Percentiles rank a stretch among this genome's conserved stretches.
Evolutionary conservation across 1,140 invertebrate species (phyloP).

Genomic region (Drosophila mauritiana): DNA sequence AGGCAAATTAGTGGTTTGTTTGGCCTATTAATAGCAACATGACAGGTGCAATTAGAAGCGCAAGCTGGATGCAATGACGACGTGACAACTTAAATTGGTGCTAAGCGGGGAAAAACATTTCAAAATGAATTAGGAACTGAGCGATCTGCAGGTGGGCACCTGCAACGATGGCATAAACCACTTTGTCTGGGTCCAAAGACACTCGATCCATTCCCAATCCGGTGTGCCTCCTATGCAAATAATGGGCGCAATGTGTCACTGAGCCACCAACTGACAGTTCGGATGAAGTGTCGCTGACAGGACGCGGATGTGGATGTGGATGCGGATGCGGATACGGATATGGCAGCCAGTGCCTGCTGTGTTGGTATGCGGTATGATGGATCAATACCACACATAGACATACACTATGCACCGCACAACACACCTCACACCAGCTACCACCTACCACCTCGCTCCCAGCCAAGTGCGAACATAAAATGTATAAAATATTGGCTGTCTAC

Average conservation of each 20-base stretch:
- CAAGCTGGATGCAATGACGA: not conserved
- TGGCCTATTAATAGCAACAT: not conserved
- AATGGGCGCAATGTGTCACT: slow-evolving; percentile 77
- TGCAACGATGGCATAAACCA: slow-evolving; percentile 66
- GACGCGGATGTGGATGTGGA: slow-evolving; percentile 29
- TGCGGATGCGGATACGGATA: slow-evolving; percentile 10
- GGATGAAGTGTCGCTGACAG: slow-evolving; percentile 66
- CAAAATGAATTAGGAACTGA: too few relatives aligned
- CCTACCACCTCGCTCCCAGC: slow-evolving; percentile 1
- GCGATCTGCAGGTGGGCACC: slow-evolving; percentile 10
- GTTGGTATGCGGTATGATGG: slow-evolving; percentile 19
- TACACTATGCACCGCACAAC: not conserved
- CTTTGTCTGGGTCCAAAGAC: slow-evolving; percentile 43
- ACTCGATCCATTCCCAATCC: slow-evolving; percentile 7
- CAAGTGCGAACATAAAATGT: slow-evolving; percentile 61
- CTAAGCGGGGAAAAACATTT: not conserved
- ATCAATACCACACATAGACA: slow-evolving; percentile 20
- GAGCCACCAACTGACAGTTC: slow-evolving; percentile 63
- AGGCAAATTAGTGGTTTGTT: too few relatives aligned
- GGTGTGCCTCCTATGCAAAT: slow-evolving; percentile 63
- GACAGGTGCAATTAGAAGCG: not conserved
- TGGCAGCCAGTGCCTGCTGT: slow-evolving; percentile 6
- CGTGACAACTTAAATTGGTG: not conserved
- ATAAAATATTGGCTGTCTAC: slow-evolving; percentile 78
- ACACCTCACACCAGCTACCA: not conserved